phyloP scores from a whole-genome alignment of 2,888 invertebrate species.

The Diaprepes abbreviatus region DNA sequence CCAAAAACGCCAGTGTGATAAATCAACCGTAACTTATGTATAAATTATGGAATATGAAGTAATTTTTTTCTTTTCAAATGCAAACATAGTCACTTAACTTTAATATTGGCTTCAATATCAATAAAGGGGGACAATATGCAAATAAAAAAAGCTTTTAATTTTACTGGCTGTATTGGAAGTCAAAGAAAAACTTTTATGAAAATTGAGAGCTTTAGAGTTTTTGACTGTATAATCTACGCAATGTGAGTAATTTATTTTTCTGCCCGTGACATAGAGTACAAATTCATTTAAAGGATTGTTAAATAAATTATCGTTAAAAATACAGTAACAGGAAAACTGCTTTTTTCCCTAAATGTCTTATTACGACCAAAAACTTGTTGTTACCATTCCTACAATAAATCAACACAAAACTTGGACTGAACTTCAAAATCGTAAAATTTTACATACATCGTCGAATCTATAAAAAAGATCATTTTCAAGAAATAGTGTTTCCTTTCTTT shows the following conservation, averaged over 20 bases:
- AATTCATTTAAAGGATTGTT: neutral
- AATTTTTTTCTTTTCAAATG: neutral
- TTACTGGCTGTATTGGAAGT: neutral
- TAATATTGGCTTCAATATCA: neutral
- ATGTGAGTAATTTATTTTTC: neutral
- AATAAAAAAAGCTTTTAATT: conserved; percentile 15
- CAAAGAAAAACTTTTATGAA: conserved; percentile 3
- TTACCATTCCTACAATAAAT: too few species aligned
- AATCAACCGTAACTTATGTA: too few species aligned
- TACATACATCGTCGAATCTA: too few species aligned
- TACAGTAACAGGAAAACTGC: neutral
- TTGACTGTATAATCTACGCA: neutral
- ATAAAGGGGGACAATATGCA: conserved; percentile 6
- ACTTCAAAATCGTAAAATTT: too few species aligned
- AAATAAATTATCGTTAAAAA: neutral
- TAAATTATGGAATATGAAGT: neutral
- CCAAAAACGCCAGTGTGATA: too few species aligned
- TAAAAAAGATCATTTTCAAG: too few species aligned
- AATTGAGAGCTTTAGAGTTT: neutral
- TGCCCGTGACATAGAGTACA: neutral
- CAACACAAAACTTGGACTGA: too few species aligned
- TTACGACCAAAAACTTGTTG: too few species aligned
- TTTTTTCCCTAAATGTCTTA: too few species aligned
- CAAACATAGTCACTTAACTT: neutral
- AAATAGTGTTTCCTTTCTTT: too few species aligned